These are phyloP conservation scores for Lasioglossum morio DNA, from an alignment of 2,888 invertebrate genomes.

Conservation along the genomic window DNA sequence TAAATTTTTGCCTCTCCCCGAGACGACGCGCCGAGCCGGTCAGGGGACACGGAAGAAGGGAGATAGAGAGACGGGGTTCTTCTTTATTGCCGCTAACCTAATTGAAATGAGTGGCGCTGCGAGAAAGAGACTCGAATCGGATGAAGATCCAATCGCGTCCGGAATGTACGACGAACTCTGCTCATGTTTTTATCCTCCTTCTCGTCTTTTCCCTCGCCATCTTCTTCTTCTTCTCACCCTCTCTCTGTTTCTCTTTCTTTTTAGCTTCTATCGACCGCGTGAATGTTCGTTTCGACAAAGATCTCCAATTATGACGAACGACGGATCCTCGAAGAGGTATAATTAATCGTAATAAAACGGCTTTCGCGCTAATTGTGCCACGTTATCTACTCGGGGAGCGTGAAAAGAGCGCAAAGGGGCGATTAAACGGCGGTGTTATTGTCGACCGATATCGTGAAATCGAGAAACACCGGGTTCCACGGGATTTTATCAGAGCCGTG, in stretches of 20 bases:
- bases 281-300: conserved; percentile 37
- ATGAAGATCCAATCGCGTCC: conserved; percentile 41
- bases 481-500: conserved; percentile 2
- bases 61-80: conserved; percentile 39
- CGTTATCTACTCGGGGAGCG: conserved; percentile 37
- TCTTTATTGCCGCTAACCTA: conserved; percentile 68
- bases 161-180: conserved; percentile 34
- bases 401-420: conserved; percentile 34
- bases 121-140: conserved; percentile 52
- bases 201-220: conserved; percentile 8
- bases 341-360: conserved; percentile 58
- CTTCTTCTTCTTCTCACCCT: not conserved
- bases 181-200: conserved; percentile 22
- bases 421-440: conserved; percentile 30
- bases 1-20: conserved; percentile 55
- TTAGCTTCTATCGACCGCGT: not conserved
- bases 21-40: not conserved
- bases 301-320: conserved; percentile 59
- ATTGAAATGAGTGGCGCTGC: conserved; percentile 68
- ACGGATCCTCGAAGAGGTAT: conserved; percentile 29
- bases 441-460: conserved; percentile 28
- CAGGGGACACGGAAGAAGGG: conserved; percentile 24
- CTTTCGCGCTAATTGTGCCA: conserved; percentile 52
- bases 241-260: not conserved
- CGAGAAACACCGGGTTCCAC: not conserved